Conservation (phyloP, 2,797 vertebrate species). For the Myotis vivesi region DNA sequence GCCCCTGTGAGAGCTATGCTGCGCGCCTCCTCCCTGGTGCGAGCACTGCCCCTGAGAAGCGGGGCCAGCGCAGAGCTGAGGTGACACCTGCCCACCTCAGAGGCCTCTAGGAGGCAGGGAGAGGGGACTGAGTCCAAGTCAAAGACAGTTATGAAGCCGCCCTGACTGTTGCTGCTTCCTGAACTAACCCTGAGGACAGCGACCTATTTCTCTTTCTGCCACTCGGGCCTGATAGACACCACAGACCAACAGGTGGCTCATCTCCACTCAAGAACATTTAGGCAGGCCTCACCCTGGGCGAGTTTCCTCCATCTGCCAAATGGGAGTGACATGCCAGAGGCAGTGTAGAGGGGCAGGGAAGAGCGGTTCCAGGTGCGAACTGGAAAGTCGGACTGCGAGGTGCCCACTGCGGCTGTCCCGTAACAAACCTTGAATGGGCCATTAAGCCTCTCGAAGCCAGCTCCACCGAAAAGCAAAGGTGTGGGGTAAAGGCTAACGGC, state of each 20-base stretch:
- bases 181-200: not conserved
- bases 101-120: not conserved
- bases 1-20: not conserved
- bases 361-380: not conserved
- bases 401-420: not conserved
- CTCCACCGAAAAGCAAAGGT: not conserved
- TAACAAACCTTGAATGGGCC: not conserved
- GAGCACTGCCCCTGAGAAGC: not conserved
- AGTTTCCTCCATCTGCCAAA: not conserved
- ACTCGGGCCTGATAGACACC: not conserved
- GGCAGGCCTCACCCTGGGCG: not conserved
- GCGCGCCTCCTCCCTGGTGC: not conserved
- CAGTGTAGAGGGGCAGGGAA: not conserved
- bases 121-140: not conserved
- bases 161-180: not conserved
- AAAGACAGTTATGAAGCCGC: not conserved
- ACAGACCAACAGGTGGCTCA: not conserved
- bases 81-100: no score
- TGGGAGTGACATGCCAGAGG: rapidly evolving
- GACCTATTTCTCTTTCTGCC: not conserved
- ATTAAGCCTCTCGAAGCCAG: not conserved
- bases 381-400: not conserved
- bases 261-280: not conserved
- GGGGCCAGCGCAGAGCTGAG: no score
- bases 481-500: not conserved